Conservation (phyloP, 2,888 invertebrate species). For the Gibbula magus region DNA sequence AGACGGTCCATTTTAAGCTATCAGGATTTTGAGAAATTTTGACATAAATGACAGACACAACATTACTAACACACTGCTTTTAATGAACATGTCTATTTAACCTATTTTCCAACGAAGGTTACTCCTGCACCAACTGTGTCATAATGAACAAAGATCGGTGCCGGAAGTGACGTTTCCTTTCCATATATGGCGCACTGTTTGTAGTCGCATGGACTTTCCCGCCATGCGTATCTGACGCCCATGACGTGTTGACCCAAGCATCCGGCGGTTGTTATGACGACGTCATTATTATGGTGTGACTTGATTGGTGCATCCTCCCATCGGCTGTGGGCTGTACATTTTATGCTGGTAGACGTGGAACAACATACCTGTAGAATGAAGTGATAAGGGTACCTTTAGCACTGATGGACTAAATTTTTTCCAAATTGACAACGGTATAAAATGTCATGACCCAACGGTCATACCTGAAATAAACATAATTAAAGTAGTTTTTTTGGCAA, state of each 20-base stretch:
- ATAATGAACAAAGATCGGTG: conserved; percentile 37
- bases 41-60: too few relatives aligned
- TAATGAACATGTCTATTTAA: not conserved
- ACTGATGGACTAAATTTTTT: too few relatives aligned
- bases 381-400: too few relatives aligned
- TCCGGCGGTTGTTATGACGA: conserved; percentile 23
- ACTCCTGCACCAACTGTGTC: not conserved
- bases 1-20: too few relatives aligned
- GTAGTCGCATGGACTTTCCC: conserved; percentile 42
- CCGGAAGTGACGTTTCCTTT: conserved; percentile 44
- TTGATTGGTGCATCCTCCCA: conserved; percentile 32
- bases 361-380: conserved; percentile 15
- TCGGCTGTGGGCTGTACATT: not conserved
- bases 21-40: too few relatives aligned
- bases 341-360: not conserved
- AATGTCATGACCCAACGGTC: too few relatives aligned
- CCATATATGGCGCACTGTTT: conserved; percentile 48
- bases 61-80: too few relatives aligned
- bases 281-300: not conserved
- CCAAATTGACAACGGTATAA: too few relatives aligned
- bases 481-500: too few relatives aligned
- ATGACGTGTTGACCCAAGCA: conserved; percentile 14
- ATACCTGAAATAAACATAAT: too few relatives aligned
- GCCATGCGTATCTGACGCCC: conserved; percentile 49
- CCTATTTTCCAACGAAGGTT: not conserved